A percentile compares a stretch with the other conserved stretches of the same genome.
phyloP scores from a whole-genome alignment of 2,797 vertebrate genomes.

The Prionace glauca region DNA sequence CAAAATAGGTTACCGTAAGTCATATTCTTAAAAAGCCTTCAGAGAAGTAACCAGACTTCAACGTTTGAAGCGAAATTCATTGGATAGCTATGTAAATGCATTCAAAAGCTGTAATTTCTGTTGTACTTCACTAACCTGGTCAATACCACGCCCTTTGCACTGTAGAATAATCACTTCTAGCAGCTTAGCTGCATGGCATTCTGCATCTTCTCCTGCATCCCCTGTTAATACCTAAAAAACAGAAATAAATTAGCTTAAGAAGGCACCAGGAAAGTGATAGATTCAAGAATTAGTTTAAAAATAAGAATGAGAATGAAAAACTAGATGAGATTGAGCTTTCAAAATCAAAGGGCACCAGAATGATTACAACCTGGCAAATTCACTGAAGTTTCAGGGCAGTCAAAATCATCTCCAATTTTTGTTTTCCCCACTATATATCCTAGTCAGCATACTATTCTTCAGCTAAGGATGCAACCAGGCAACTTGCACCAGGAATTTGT shows the following conservation, averaged over 20 bases:
- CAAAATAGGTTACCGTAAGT: not conserved
- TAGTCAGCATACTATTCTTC: not conserved
- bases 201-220: constrained; percentile 94
- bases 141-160: constrained; percentile 96
- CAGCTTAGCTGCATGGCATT: constrained; percentile 93
- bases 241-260: constrained; percentile 13
- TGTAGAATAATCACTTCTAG: constrained; percentile 94
- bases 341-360: not conserved
- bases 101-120: not conserved
- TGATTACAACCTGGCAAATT: not conserved
- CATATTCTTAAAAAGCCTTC: not conserved
- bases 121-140: constrained; percentile 72
- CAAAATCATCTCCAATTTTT: not conserved
- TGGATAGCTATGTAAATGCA: not conserved
- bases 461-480: not conserved
- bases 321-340: too few species aligned
- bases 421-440: not conserved
- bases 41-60: not conserved
- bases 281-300: not conserved
- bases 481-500: not conserved
- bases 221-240: constrained; percentile 79
- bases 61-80: not conserved
- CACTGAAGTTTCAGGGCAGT: not conserved
- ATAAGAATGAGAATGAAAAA: not conserved
- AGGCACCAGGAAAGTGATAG: not conserved